Base-by-base conservation (phyloP, 1,140 invertebrate species). In the Oncopodura yosiiana region DNA sequence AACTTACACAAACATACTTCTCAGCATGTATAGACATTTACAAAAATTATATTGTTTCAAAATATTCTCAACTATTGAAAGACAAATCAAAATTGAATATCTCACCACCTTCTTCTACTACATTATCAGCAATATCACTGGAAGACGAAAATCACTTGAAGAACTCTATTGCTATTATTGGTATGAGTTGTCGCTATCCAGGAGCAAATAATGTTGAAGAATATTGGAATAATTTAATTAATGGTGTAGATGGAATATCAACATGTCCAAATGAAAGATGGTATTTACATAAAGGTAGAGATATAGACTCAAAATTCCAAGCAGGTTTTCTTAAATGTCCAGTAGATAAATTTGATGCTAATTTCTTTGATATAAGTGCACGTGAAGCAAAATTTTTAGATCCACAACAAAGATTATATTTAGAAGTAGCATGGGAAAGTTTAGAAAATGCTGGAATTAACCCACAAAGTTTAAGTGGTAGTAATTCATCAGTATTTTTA, bases 391-490 rank as follows among this genome's bases (percentile, higher is more conserved):
- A 78, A 56, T 65, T 60, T 43, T 80, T 80, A 75, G 79, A 81
- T 62, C 79, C 79, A 34, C 79, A 81, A 68, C 66, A 78, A 14
- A 65, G 79, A 50, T 63, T 81, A 29, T 66, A 81, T 16, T 67
- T 81, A 3, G 79, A 81, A 66, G 71, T 77, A 3, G 69, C 77
- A 5, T 77, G 78, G 67, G 79, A 81, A 68, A 73, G 76, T 3
- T 75, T 81, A 37, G 66, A 78, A 61, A 79, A 81, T 26, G 51
- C 57, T 1, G 38, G 27, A 0, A 51, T 59, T 2, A 37, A 54
- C 16, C 51, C 57, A 8, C 27, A 29, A 2, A 16, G 30, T 1
- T 21, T 59, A 18, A 41, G 37, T 14, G 57, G 49, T 12, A 27
- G 24, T 5, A 38, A 49, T 23, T 49, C 52, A 3, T 26, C 37